Conservation (phyloP, 2,888 invertebrate species). For the Idaea biselata region DNA sequence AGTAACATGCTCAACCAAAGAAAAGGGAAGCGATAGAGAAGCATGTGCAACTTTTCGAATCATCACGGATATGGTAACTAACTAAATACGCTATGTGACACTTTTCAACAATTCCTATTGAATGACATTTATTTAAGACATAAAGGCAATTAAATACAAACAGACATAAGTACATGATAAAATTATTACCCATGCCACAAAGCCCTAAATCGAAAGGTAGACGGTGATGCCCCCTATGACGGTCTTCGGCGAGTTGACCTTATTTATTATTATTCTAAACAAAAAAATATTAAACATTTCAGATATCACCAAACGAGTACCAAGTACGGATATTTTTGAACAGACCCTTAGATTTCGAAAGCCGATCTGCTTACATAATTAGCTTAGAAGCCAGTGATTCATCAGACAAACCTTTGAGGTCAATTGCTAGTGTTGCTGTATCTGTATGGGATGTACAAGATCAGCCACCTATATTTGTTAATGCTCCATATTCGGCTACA, state of each 20-base stretch:
- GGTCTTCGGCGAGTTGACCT: no score
- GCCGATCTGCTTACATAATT: conserved; percentile 85
- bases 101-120: neutral
- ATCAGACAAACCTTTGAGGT: conserved; percentile 82
- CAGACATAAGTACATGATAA: no score
- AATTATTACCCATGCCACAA: no score
- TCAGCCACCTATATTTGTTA: conserved; percentile 89
- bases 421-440: conserved; percentile 87
- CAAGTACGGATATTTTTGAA: conserved; percentile 84
- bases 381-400: conserved; percentile 84
- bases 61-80: conserved; percentile 81
- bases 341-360: conserved; percentile 88
- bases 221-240: no score
- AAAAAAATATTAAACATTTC: conserved; percentile 25
- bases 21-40: conserved; percentile 81
- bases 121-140: no score
- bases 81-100: no score
- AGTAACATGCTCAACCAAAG: conserved; percentile 82
- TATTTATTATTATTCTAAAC: neutral
- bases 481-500: conserved; percentile 89
- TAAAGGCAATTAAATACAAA: no score
- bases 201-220: no score
- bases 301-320: conserved; percentile 85
- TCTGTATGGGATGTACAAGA: conserved; percentile 90
- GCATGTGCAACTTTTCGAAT: conserved; percentile 86